phyloP scores from a whole-genome alignment of 2,113 vertebrate genomes.

The Brachyhypopomus occidentalis region DNA sequence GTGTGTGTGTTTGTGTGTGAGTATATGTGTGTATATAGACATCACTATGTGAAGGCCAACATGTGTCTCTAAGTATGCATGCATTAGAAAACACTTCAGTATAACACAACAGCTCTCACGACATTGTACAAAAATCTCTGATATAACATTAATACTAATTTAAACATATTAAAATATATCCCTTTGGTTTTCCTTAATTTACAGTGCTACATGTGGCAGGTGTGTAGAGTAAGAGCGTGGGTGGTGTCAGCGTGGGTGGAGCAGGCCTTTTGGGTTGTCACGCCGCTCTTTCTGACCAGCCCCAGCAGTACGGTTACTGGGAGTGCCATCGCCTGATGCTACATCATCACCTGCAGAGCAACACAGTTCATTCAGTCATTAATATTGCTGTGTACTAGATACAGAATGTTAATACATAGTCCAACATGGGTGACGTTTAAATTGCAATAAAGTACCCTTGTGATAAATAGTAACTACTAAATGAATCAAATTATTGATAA shows the following conservation, averaged over 20 bases:
- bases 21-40: background rate
- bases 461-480: background rate
- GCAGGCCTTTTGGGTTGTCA: conserved; percentile 42
- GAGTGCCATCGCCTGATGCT: conserved; percentile 84
- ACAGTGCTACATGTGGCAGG: conserved; percentile 74
- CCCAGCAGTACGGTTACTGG: conserved; percentile 72
- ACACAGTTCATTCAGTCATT: background rate
- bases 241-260: conserved; percentile 86
- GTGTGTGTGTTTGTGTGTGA: too few species aligned
- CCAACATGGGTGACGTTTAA: too few species aligned
- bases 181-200: conserved; percentile 71
- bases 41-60: background rate
- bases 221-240: conserved; percentile 50
- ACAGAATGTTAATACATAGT: background rate
- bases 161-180: conserved; percentile 75
- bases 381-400: too few species aligned
- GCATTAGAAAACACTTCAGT: conserved; percentile 40
- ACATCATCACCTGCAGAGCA: conserved; percentile 70
- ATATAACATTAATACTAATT: conserved; percentile 45
- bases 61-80: conserved; percentile 39
- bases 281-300: conserved; percentile 74
- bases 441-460: too few species aligned
- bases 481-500: background rate
- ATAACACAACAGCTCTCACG: conserved; percentile 44
- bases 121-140: conserved; percentile 60